Percentiles rank a stretch among this genome's conserved stretches.
phyloP scores from a whole-genome alignment of 2,113 vertebrate genomes.

The Gorsachius goisagi region DNA sequence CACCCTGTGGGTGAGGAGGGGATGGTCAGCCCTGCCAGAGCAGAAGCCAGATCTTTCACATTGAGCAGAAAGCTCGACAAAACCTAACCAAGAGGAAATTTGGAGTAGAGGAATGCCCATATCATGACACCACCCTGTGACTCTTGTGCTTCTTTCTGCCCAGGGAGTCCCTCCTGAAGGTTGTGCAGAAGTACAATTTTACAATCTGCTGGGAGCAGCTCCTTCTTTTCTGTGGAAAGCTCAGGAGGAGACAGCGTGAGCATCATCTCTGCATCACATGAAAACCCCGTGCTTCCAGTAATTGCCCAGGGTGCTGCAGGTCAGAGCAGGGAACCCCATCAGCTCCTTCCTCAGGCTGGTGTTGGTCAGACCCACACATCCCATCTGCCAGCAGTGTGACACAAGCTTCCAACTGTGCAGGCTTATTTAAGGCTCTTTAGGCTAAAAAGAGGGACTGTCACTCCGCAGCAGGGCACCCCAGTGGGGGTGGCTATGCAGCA shows the following conservation, averaged over 20 bases:
- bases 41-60: not conserved
- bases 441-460: not conserved
- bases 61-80: not conserved
- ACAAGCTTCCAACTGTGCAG: not conserved
- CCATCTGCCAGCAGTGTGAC: accelerated
- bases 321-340: not conserved
- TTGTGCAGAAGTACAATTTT: not conserved
- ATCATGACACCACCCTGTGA: not conserved
- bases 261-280: not conserved
- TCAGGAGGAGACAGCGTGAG: not conserved
- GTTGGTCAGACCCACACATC: not conserved
- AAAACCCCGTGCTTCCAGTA: not conserved
- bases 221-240: not conserved
- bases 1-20: not conserved
- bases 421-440: not conserved
- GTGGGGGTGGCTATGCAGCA: not conserved
- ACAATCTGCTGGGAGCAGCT: not conserved
- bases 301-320: not conserved
- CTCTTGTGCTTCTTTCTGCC: not conserved
- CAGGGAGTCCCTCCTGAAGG: not conserved
- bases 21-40: not conserved
- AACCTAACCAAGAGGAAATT: not conserved
- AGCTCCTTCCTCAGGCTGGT: not conserved
- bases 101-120: not conserved
- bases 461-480: not conserved